Base-by-base conservation (phyloP, 2,113 vertebrate genomes). In the Phasianus colchicus region DNA sequence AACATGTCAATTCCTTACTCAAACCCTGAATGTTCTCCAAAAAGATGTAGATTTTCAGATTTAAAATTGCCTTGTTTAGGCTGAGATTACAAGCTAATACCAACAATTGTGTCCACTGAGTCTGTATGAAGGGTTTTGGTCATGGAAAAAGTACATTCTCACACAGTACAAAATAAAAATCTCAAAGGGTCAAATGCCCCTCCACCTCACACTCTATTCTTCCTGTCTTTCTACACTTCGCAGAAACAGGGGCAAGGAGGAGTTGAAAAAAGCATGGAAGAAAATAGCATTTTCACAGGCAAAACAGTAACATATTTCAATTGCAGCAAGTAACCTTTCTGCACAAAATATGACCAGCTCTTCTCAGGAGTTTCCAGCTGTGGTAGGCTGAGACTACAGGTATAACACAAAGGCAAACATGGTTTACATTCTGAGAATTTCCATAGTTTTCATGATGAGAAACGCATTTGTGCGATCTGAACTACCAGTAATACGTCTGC, bases 121-220 rank as follows among this genome's bases (percentile, higher is more conserved):
- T 70, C 76, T 88, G 76, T 42, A 86, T 83, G 64, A 92, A 86
- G 90, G 75, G 64, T 92, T 93, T 83, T 80, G 54, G 79, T 86
- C 75, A 70, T 5, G 40, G 42, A 65, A 45, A 76, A 93, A 88
- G 36, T 50, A 86, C 50, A 64, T 94, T 95, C 85, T 78, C 84
- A 65, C 48, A 36, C 55, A 90, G 76, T 77, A 85, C 43, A 93
- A 80, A 94, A 61, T 21, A 75, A 86, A 83, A 71, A 70, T 48
- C 67, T 76, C 43, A 52, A 80, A 70, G 54, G 43, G 48, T 47
- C 73, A 76, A 24, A 50, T 80, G 72, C n/a, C 36, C 36, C 60
- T 90, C 69, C 72, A 40, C 45, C 75, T 83, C 75, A 69, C 29
- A 47, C 25, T 34, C 22, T 38, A 60, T 38, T 63, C 83, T 36